Conservation (phyloP, 2,888 invertebrate genomes). For the Caprella mutica region DNA sequence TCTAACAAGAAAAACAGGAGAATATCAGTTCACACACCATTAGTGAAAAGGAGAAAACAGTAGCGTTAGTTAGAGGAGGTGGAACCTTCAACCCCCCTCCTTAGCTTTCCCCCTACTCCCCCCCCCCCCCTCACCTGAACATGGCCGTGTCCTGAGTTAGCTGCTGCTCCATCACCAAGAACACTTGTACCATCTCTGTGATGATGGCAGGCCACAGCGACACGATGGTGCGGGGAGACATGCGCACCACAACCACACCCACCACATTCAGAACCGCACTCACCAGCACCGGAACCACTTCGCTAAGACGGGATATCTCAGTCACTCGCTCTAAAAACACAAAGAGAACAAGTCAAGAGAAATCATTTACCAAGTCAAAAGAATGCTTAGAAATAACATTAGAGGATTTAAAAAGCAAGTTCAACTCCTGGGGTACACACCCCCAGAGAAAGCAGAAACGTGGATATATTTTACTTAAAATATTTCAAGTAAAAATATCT, state of each 20-base stretch:
- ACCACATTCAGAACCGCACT: slow-evolving; percentile 79
- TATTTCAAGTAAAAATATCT: slow-evolving; percentile 15
- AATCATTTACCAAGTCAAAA: background rate
- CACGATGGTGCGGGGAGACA: slow-evolving; percentile 71
- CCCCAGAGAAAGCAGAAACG: no score
- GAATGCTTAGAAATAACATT: no score
- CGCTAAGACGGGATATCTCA: slow-evolving; percentile 63
- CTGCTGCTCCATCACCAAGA: slow-evolving; percentile 74
- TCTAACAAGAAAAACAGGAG: no score
- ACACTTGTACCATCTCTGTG: slow-evolving; percentile 78
- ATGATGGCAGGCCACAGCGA: slow-evolving; percentile 85
- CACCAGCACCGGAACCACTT: slow-evolving; percentile 60
- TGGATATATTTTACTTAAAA: background rate
- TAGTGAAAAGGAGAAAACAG: background rate
- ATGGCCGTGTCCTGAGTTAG: slow-evolving; percentile 62
- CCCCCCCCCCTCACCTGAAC: slow-evolving; percentile 50
- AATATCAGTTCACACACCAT: background rate
- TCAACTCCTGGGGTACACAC: background rate
- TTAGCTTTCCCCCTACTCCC: no score
- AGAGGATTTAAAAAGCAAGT: background rate
- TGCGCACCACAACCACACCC: slow-evolving; percentile 67
- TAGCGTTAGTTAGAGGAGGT: background rate
- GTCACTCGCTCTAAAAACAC: slow-evolving; percentile 60
- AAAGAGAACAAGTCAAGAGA: background rate
- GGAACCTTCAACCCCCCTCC: no score